Evolutionary conservation across 2,797 vertebrate genomes (phyloP).

Genomic region (Nannoperca australis): DNA sequence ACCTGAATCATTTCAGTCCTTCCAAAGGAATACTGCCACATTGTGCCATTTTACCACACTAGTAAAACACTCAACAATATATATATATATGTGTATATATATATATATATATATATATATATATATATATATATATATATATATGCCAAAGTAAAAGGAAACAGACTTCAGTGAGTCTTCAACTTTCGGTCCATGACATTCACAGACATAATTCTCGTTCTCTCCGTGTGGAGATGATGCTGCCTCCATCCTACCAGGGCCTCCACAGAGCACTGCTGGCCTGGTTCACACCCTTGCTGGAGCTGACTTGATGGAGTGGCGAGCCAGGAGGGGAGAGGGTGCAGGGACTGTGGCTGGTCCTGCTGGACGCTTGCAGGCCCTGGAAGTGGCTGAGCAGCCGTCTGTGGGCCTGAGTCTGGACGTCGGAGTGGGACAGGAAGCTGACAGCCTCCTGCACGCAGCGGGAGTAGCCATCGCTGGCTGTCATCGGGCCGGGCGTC

Average conservation of each 20-base stretch:
- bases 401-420: slow-evolving; percentile 81
- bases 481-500: slow-evolving; percentile 62
- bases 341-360: slow-evolving; percentile 45
- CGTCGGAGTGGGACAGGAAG: slow-evolving; percentile 86
- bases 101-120: slow-evolving; percentile 37
- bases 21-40: slow-evolving; percentile 61
- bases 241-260: slow-evolving; percentile 83
- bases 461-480: slow-evolving; percentile 86
- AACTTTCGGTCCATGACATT: slow-evolving; percentile 75
- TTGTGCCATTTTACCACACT: slow-evolving; percentile 28
- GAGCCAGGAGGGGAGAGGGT: slow-evolving; percentile 67
- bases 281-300: slow-evolving; percentile 72
- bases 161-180: slow-evolving; percentile 65
- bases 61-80: slow-evolving; percentile 31
- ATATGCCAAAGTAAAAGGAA: slow-evolving; percentile 53
- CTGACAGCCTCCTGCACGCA: slow-evolving; percentile 87
- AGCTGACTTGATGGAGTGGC: slow-evolving; percentile 62
- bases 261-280: slow-evolving; percentile 82
- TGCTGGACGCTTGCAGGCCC: slow-evolving; percentile 71
- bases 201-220: slow-evolving; percentile 72
- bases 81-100: slow-evolving; percentile 3
- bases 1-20: slow-evolving; percentile 61
- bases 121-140: slow-evolving; percentile 20
- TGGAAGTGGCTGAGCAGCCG: slow-evolving; percentile 87
- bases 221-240: slow-evolving; percentile 14